Percentiles rank a stretch among this genome's conserved stretches.
phyloP scores from a whole-genome alignment of 2,113 vertebrate species.

The Cebidichthys violaceus region DNA sequence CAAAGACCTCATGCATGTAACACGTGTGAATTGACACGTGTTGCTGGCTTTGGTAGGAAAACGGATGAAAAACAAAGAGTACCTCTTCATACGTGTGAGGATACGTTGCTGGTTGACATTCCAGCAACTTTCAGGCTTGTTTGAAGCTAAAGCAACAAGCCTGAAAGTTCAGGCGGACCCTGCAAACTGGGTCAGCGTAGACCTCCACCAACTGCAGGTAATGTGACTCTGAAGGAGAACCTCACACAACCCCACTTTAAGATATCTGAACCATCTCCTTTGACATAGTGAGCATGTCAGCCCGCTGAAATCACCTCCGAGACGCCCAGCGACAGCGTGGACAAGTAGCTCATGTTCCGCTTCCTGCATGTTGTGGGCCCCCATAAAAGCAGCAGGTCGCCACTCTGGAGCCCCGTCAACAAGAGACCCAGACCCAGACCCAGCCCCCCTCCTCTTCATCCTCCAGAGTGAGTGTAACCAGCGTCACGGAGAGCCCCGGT shows the following conservation, averaged over 20 bases:
- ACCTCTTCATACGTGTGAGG: too few relatives aligned
- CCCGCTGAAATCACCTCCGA: not conserved
- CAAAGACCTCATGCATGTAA: too few relatives aligned
- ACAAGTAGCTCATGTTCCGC: not conserved
- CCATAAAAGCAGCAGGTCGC: slow-evolving; percentile 17
- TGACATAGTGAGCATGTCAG: not conserved
- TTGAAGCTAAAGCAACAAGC: too few relatives aligned
- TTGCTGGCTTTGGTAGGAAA: too few relatives aligned
- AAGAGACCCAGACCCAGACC: slow-evolving; percentile 17
- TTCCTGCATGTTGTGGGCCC: not conserved
- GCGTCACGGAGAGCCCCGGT: slow-evolving; percentile 67
- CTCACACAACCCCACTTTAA: not conserved
- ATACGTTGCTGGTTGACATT: too few relatives aligned
- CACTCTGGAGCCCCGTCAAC: slow-evolving; percentile 21
- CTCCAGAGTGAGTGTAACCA: slow-evolving; percentile 33
- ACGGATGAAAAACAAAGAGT: too few relatives aligned
- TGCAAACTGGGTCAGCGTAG: not conserved
- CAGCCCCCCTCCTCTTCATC: too few relatives aligned
- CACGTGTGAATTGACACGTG: too few relatives aligned
- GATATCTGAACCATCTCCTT: not conserved
- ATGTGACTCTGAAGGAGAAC: not conserved
- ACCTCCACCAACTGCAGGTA: not conserved
- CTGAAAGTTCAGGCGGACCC: too few relatives aligned
- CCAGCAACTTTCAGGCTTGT: too few relatives aligned
- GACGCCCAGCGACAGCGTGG: not conserved